These are phyloP conservation scores for Nesidiocoris tenuis DNA, from an alignment of 2,888 invertebrate species.

Conservation along the genomic window DNA sequence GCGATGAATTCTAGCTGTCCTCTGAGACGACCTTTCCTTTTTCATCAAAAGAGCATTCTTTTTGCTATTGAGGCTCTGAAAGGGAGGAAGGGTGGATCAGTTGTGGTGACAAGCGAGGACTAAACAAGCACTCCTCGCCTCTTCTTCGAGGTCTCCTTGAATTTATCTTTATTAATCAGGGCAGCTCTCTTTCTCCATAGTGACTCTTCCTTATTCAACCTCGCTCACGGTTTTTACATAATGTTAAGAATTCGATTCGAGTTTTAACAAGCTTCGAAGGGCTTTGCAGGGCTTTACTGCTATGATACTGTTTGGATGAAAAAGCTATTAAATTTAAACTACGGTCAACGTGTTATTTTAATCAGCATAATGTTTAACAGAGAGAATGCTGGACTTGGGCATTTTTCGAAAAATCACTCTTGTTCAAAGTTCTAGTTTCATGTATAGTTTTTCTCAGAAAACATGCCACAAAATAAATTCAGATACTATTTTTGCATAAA, in stretches of 20 bases:
- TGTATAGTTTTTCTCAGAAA: no score
- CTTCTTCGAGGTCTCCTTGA: constrained; percentile 32
- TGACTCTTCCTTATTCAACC: constrained; percentile 13
- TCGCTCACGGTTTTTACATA: neutral
- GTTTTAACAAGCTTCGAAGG: no score
- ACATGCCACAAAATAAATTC: no score
- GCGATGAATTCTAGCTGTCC: constrained; percentile 10
- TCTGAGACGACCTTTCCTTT: neutral
- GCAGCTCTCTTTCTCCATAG: neutral
- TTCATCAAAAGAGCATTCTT: constrained; percentile 21
- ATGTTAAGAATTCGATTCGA: neutral
- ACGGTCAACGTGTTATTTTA: no score
- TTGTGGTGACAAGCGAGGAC: constrained; percentile 26
- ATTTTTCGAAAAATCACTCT: no score
- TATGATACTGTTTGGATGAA: no score
- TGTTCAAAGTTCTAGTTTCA: no score
- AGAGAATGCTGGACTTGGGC: no score
- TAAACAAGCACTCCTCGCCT: constrained; percentile 32
- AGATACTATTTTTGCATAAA: no score
- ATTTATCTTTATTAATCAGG: constrained; percentile 37
- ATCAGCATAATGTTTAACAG: no score
- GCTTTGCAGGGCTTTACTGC: no score
- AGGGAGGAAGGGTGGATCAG: constrained; percentile 24
- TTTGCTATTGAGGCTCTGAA: neutral
- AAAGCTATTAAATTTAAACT: no score